phyloP scores from a whole-genome alignment of 64 coral and sea anemone species.

The Orbicella faveolata region DNA sequence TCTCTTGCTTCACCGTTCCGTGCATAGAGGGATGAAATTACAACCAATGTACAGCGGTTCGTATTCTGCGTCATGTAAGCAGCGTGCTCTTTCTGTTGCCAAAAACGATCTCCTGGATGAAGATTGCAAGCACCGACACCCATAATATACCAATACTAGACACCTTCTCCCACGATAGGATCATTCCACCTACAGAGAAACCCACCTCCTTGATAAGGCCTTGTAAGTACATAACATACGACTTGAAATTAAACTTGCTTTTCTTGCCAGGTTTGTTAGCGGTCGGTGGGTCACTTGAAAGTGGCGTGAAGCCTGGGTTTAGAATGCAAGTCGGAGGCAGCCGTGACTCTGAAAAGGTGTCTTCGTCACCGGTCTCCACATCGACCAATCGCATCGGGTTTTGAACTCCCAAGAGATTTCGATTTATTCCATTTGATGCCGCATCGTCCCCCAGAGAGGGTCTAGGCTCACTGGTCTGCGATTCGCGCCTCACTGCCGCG shows the following conservation, averaged over 20 bases:
- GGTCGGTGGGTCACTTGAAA: not conserved
- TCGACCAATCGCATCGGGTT: slow-evolving; percentile 17
- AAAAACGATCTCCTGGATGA: slow-evolving; percentile 94
- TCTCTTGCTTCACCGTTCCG: too few species aligned
- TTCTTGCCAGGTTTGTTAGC: slow-evolving; percentile 41
- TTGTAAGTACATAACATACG: slow-evolving; percentile 93
- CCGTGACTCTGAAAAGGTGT: not conserved
- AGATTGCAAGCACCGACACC: slow-evolving; percentile 79
- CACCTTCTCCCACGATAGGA: slow-evolving; percentile 93
- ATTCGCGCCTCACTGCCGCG: slow-evolving; percentile 70
- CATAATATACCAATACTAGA: slow-evolving; percentile 70
- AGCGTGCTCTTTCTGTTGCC: slow-evolving; percentile 91
- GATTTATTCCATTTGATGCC: not conserved
- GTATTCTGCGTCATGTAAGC: slow-evolving; percentile 46
- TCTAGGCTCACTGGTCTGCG: slow-evolving; percentile 14
- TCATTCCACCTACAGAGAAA: slow-evolving; percentile 87
- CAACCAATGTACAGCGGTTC: not conserved
- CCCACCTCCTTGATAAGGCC: slow-evolving; percentile 72
- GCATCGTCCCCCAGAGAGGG: not conserved
- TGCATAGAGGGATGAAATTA: not conserved
- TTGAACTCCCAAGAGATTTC: slow-evolving; percentile 19
- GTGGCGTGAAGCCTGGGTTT: slow-evolving; percentile 17
- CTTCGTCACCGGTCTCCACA: not conserved
- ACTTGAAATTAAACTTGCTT: slow-evolving; percentile 89
- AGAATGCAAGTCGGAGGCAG: slow-evolving; percentile 27